Evolutionary conservation across 2,888 invertebrate genomes (phyloP), one percentile per base, ranked within the genome.

Genomic region (Synergus itoensis): DNA sequence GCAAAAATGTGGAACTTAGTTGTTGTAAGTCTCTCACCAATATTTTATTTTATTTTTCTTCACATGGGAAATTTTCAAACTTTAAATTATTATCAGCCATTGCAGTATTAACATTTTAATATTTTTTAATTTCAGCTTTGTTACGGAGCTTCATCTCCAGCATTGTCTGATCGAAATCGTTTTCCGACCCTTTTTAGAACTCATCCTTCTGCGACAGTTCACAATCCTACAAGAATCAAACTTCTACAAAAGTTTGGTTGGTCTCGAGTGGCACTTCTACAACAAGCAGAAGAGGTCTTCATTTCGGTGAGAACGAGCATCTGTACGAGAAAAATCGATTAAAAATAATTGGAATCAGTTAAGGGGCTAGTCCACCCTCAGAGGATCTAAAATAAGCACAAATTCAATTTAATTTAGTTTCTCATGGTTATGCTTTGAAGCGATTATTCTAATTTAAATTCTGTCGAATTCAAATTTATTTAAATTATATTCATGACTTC

Each of bases 1-100:
- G 99, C 99, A 79, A 99, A 98, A 93, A 99, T 99, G 98, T 99
- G 99, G 99, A 99, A 99, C 93, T 95, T 99, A 83, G 97, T 99
- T 92, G 99, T 99, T 94, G 99, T 99, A 93, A 95, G 97, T 95
- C 80, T 28, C 5, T 12, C 4, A 62, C 4, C 21, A 21, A 14
- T 62, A 28, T 62, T 62, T 62, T 5, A 5, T 28, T 28, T 12
- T 28, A 62, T 0, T 28, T 28, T 28, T 28, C 3, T 28, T 28
- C 28, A 28, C 3, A 28, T 28, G 28, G 28, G 28, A 28, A 28
- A 28, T 3, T 2, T 28, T 28, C 28, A 28, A 28, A 28, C 3
- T 28, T 28, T 3, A 28, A 28, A 28, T 28, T 28, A 28, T 3
- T 28, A 28, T 28, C 28, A 28, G 28, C 28, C 28, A 28, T 2